Base-by-base conservation (phyloP, 2,113 vertebrate species). In the Chauna torquata region DNA sequence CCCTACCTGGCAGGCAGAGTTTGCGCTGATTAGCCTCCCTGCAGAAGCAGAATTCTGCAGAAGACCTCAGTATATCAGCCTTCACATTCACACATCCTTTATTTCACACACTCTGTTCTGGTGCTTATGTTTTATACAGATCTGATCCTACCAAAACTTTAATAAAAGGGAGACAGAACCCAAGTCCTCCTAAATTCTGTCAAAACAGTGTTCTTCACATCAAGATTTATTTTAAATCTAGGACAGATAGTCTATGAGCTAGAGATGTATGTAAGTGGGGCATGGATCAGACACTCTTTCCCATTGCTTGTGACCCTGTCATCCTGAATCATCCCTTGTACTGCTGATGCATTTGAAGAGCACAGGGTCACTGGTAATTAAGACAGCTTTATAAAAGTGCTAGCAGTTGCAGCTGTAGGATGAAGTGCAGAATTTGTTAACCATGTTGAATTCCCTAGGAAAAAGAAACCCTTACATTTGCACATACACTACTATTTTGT, bases 331-430 rank as follows among this genome's bases (percentile, higher is more conserved):
- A 96, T 89, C 62, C 64, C 74, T 90, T 38, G 61, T 83, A 59
- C 54, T 4, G 54, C 52, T 94, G 88, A 94, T 88, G 72, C 62
- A 90, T 94, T 96, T 85, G 82, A 88, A 86, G 95, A 96, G 76
- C 76, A 71, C 54, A 87, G 64, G 89, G 88, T 96, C 92, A 78
- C 54, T 82, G 76, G 92, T 95, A 96, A 94, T 92, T 96, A 95
- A 94, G 84, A 81, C 61, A 79, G 70, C 74, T 97, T 94, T 82
- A 55, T 80, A 55, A 75, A 91, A 94, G 85, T 86, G 58, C 62
- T 75, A 93, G 82, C 75, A 81, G 54, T 96, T 89, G 80, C 83
- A 91, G 79, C 78, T 93, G 71, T 70, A 83, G 91, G 58, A 78
- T 95, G 86, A 86, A 90, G 76, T 38, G 68, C 42, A 84, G 86